A percentile compares a stretch with the other conserved stretches of the same genome.
These are phyloP conservation scores for Cydia pomonella DNA, from an alignment of 1,140 invertebrate genomes.

Conservation along the genomic window DNA sequence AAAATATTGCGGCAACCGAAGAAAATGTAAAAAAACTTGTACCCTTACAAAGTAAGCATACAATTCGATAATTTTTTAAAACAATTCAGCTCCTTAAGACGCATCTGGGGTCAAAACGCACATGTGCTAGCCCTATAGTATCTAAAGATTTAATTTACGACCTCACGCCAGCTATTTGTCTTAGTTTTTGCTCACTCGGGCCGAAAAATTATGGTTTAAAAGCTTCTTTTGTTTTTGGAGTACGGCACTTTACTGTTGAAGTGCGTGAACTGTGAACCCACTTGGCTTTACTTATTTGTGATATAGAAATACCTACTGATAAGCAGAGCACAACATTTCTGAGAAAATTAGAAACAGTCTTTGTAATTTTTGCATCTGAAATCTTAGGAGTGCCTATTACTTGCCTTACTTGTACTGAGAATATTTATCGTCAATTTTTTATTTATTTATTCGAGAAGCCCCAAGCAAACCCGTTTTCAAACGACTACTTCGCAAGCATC, in stretches of 20 bases:
- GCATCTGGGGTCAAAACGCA: not conserved
- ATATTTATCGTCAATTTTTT: no score
- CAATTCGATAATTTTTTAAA: not conserved
- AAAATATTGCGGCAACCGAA: no score
- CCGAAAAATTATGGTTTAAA: not conserved
- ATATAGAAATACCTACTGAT: not conserved
- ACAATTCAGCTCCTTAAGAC: not conserved
- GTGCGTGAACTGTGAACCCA: slow-evolving; percentile 14
- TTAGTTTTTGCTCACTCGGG: slow-evolving; percentile 3
- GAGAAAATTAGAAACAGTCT: not conserved
- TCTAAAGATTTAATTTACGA: slow-evolving; percentile 13
- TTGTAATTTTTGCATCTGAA: not conserved
- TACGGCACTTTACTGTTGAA: slow-evolving; percentile 9
- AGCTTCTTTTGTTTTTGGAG: slow-evolving; percentile 14
- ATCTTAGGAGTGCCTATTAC: no score
- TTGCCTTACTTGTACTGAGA: no score
- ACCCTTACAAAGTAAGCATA: not conserved
- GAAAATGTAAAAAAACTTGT: no score
- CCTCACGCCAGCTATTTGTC: not conserved
- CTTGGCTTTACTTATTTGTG: not conserved
- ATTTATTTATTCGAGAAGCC: no score
- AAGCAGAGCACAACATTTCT: not conserved
- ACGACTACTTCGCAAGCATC: no score
- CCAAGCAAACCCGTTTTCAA: no score
- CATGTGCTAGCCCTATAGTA: slow-evolving; percentile 6